A percentile compares a stretch with the other conserved stretches of the same genome.
These are phyloP conservation scores for Ophiothrix spiculata DNA, from an alignment of 35 echinoderm and acorn worm genomes.

Conservation along the genomic window DNA sequence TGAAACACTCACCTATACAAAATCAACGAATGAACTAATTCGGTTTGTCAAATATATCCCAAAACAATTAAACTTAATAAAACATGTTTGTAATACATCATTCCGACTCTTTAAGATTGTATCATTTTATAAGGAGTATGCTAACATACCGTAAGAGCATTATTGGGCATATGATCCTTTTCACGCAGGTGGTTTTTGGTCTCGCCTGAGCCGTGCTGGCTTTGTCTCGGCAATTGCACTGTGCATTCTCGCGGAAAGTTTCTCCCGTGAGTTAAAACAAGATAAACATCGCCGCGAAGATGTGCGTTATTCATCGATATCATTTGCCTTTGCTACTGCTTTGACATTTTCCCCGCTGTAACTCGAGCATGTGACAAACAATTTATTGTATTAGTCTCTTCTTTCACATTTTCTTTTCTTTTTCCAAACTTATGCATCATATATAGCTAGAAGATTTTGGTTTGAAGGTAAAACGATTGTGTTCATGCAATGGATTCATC, in stretches of 20 bases:
- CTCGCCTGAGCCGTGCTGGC: conserved; percentile 1
- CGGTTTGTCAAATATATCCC: too few relatives aligned
- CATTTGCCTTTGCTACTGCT: background rate
- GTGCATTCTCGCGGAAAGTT: conserved; percentile 11
- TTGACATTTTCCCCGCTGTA: conserved; percentile 6
- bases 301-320: background rate
- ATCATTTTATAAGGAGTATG: too few relatives aligned
- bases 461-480: too few relatives aligned
- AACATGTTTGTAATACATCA: too few relatives aligned
- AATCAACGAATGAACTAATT: too few relatives aligned
- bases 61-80: too few relatives aligned
- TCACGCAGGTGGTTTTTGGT: conserved; percentile 1
- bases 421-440: background rate
- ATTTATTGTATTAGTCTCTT: background rate
- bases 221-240: conserved; percentile 8
- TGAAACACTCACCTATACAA: too few relatives aligned
- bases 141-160: too few relatives aligned
- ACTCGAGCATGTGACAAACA: background rate
- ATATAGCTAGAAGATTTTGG: too few relatives aligned
- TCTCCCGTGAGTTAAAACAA: conserved; percentile 15
- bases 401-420: background rate
- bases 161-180: background rate
- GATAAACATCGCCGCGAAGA: conserved; percentile 8
- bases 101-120: too few relatives aligned
- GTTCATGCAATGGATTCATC: too few relatives aligned